Base-by-base conservation (phyloP, 1,140 invertebrate species). In the Macrocentrus cingulum region DNA sequence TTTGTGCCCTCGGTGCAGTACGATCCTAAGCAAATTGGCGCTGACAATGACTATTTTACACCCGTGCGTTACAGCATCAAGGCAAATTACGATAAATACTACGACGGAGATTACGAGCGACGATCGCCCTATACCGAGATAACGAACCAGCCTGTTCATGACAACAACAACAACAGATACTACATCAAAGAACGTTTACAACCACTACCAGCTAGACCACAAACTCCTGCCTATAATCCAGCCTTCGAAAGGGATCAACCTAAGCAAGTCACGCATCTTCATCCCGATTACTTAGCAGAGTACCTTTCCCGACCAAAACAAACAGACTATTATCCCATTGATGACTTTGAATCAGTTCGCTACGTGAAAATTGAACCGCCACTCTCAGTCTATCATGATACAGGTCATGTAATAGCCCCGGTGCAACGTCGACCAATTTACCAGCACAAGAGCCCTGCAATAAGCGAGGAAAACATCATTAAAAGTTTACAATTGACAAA, bases 401-500 rank as follows among this genome's bases (percentile, higher is more conserved):
- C 19, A 13, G 6, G 9, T n/a, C 9, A 11, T 25, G 9, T 29
- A 1, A 4, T 15, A 11, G 53, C 51, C 15, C 52, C 56, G 9
- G 58, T 61, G 9, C 61, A 59, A 51, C 60, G 55, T 49, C 65
- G 62, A 66, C 63, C 76, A 66, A 64, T 73, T 71, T 71, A 71
- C 71, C 64, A 71, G 68, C 66, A 66, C 64, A 62, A 66, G 64
- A 67, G 46, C 19, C 18, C 55, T 22, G 9, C 23, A 13, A 34
- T 61, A 0, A 67, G 66, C 25, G 55, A 75, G 7, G 64, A 72
- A 22, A 70, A 76, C 23, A 75, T 81, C 49, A 53, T 76, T 5
- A 77, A 81, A 25, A 86, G 87, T 37, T 76, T 91, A 2, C 88
- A 90, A 64, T 75, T 87, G 2, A 86, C 84, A 56, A 90, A 91